Percentiles rank a stretch among this genome's conserved stretches.
phyloP scores from a whole-genome alignment of 1,140 invertebrate genomes.

The Vollenhovia emeryi region DNA sequence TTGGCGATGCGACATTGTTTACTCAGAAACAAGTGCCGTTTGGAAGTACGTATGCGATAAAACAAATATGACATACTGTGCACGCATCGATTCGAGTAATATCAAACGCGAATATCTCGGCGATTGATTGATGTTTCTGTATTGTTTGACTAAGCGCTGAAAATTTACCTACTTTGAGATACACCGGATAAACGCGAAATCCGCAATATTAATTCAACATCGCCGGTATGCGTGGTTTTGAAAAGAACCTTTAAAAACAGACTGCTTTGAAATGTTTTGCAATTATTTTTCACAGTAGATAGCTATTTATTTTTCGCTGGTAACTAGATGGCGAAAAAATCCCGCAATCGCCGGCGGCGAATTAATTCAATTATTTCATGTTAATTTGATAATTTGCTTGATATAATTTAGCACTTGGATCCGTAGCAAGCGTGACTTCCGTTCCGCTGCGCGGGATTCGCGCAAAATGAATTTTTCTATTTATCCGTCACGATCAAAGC shows the following conservation, averaged over 20 bases:
- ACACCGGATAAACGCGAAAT: not conserved
- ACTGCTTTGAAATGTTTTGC: not conserved
- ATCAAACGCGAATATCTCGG: not conserved
- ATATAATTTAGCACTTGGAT: not conserved
- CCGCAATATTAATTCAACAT: constrained; percentile 14
- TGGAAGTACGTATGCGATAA: constrained; percentile 1
- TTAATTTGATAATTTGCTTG: not conserved
- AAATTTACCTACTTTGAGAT: constrained; percentile 18
- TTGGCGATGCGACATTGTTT: not conserved
- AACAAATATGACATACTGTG: constrained; percentile 14
- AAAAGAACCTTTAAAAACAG: not conserved
- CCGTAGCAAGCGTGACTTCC: not conserved
- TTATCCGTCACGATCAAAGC: not conserved
- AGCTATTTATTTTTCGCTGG: not conserved
- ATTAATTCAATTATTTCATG: not conserved
- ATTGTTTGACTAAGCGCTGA: not conserved
- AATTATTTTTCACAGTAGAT: not conserved
- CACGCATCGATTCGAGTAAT: not conserved
- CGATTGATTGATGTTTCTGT: not conserved
- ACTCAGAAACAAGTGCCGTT: not conserved
- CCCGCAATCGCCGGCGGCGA: not conserved
- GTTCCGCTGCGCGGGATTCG: not conserved
- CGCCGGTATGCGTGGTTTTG: too few relatives aligned
- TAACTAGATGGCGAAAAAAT: not conserved
- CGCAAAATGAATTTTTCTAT: constrained; percentile 10